Percentiles rank a stretch among this genome's conserved stretches.
These are phyloP conservation scores for Gnathonemus echidnorhynchus DNA, from an alignment of 2,113 vertebrate genomes.

Conservation along the genomic window DNA sequence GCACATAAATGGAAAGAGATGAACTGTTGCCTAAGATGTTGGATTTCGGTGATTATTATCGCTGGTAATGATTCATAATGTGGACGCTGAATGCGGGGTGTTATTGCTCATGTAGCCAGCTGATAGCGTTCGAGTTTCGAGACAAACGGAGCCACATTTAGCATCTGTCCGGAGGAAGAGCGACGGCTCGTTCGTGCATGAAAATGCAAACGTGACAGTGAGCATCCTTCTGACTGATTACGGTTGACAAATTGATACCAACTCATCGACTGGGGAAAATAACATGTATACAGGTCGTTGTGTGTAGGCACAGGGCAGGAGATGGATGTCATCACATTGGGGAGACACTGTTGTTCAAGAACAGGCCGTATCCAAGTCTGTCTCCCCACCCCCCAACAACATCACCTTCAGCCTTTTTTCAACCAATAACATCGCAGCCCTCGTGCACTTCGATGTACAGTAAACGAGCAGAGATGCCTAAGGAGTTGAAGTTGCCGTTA, in stretches of 20 bases:
- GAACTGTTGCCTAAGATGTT: background rate
- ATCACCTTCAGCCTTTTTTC: background rate
- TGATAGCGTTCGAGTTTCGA: background rate
- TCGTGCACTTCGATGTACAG: background rate
- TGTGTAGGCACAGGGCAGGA: background rate
- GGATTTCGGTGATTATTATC: constrained; percentile 5
- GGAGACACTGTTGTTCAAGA: background rate
- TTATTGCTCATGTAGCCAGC: constrained; percentile 1
- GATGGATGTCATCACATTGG: background rate
- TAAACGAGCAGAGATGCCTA: background rate
- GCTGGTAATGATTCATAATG: background rate
- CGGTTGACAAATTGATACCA: background rate
- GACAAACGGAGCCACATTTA: background rate
- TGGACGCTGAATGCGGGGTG: background rate
- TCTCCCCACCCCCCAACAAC: background rate
- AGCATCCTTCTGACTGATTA: background rate
- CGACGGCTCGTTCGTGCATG: background rate
- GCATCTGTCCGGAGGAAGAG: background rate
- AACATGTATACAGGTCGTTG: background rate
- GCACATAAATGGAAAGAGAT: constrained; percentile 9
- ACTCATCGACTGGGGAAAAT: background rate
- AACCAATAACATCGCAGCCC: background rate
- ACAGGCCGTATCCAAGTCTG: background rate
- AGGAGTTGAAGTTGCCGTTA: background rate
- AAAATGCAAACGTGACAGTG: background rate